Conservation (phyloP, 2,888 invertebrate species). For the Drosophila quasianomalipes region DNA sequence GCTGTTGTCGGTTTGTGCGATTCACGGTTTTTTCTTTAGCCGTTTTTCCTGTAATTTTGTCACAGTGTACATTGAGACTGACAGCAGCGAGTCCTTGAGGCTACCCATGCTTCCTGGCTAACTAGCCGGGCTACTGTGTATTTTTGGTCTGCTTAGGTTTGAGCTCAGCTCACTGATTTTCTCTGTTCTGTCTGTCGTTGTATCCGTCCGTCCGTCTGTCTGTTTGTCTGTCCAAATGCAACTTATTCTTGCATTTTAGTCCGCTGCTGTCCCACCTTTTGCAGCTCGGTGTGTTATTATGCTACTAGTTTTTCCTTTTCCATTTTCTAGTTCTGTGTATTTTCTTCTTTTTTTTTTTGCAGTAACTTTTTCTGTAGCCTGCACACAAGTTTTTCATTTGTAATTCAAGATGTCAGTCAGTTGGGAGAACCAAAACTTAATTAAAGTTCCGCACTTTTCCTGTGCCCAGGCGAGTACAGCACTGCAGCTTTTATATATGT, state of each 20-base stretch:
- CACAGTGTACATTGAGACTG: constrained; percentile 38
- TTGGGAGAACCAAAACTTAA: constrained; percentile 83
- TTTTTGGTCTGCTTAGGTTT: constrained; percentile 58
- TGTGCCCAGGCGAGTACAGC: constrained; percentile 43
- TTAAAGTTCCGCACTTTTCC: constrained; percentile 82
- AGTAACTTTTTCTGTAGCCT: constrained; percentile 60
- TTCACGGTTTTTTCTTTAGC: constrained; percentile 27
- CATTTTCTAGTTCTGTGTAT: constrained; percentile 27
- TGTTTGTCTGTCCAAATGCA: constrained; percentile 60
- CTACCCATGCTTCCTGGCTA: constrained; percentile 32
- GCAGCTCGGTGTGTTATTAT: constrained; percentile 76
- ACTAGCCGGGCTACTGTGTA: constrained; percentile 56
- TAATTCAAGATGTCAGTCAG: constrained; percentile 84
- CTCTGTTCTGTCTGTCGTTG: constrained; percentile 37
- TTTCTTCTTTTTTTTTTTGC: constrained; percentile 16
- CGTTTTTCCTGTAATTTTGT: constrained; percentile 38
- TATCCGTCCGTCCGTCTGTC: background rate
- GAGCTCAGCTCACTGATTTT: constrained; percentile 55
- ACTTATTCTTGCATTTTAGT: constrained; percentile 73
- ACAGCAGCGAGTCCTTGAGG: constrained; percentile 13
- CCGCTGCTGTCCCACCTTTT: constrained; percentile 72
- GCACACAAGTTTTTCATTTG: constrained; percentile 83
- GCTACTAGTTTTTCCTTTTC: constrained; percentile 49
- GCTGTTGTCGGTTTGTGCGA: constrained; percentile 35
- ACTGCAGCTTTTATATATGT: constrained; percentile 46